A percentile compares a stretch with the other conserved stretches of the same genome.
These are phyloP conservation scores for Iphiclides podalirius DNA, from an alignment of 2,888 invertebrate genomes.

Conservation along the genomic window DNA sequence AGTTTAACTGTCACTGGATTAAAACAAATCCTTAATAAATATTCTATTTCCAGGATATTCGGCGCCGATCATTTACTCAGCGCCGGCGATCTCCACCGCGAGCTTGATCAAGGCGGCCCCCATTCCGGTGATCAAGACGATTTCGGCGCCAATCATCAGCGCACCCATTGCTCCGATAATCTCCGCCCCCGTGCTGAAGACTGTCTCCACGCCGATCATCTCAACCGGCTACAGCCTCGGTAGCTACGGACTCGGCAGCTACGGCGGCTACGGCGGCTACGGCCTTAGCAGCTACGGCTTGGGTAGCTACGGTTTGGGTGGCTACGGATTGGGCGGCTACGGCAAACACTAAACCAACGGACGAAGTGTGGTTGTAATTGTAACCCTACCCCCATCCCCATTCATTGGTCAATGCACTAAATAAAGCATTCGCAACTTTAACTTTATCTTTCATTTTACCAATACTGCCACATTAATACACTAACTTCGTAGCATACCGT, in stretches of 20 bases:
- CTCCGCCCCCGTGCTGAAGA: constrained; percentile 43
- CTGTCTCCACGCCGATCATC: constrained; percentile 34
- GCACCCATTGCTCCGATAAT: constrained; percentile 40
- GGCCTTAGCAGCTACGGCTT: constrained; percentile 23
- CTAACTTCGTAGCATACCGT: too few species aligned
- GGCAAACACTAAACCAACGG: constrained; percentile 28
- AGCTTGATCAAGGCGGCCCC: constrained; percentile 59
- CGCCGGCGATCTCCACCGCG: constrained; percentile 58
- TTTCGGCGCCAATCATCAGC: constrained; percentile 38
- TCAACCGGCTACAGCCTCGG: constrained; percentile 26
- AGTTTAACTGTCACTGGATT: too few species aligned
- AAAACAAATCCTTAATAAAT: too few species aligned
- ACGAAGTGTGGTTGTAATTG: constrained; percentile 32
- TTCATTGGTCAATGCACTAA: constrained; percentile 34
- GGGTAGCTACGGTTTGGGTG: constrained; percentile 31
- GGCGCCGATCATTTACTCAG: constrained; percentile 38
- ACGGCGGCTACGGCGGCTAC: constrained; percentile 26
- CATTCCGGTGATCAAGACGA: constrained; percentile 53
- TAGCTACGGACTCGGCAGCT: constrained; percentile 17
- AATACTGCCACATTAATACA: too few species aligned
- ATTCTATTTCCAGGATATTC: constrained; percentile 26
- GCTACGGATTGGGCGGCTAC: constrained; percentile 25
- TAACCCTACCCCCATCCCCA: constrained; percentile 23
- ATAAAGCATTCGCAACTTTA: constrained; percentile 30
- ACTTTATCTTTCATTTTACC: constrained; percentile 14